Conservation (phyloP, 2,113 vertebrate genomes). For the Eubucco bourcierii region DNA sequence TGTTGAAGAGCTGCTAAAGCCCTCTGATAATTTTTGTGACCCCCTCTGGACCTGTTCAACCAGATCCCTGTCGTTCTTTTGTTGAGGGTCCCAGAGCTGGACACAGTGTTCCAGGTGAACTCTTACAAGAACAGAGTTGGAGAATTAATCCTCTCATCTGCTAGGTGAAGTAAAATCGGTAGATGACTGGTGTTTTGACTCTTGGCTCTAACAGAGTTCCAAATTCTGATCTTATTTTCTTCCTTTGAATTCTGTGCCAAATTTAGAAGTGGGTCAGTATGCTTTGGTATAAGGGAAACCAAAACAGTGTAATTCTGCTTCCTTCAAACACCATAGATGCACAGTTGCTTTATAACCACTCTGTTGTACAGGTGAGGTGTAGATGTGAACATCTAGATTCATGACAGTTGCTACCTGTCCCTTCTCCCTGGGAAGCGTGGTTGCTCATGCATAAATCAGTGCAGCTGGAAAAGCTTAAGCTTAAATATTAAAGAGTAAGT, state of each 20-base stretch:
- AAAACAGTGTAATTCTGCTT: neutral
- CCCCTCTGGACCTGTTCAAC: no score
- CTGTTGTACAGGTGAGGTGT: neutral
- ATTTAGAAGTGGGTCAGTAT: neutral
- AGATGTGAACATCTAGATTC: neutral
- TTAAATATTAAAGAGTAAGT: neutral
- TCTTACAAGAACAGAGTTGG: no score
- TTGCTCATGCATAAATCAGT: neutral
- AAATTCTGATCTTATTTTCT: neutral
- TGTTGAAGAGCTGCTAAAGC: no score
- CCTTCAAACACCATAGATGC: neutral
- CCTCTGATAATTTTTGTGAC: no score
- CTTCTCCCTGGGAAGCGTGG: neutral
- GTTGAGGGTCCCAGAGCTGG: no score
- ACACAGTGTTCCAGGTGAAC: no score
- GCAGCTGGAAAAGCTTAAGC: neutral
- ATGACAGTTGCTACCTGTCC: neutral
- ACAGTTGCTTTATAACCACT: neutral
- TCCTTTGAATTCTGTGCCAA: neutral
- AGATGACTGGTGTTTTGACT: neutral
- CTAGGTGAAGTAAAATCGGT: no score
- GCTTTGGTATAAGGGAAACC: neutral
- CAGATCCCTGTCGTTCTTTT: no score
- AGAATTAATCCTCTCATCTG: no score
- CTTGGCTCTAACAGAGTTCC: neutral